Base-by-base conservation (phyloP, 2,797 vertebrate genomes). In the Macrochelys suwanniensis region DNA sequence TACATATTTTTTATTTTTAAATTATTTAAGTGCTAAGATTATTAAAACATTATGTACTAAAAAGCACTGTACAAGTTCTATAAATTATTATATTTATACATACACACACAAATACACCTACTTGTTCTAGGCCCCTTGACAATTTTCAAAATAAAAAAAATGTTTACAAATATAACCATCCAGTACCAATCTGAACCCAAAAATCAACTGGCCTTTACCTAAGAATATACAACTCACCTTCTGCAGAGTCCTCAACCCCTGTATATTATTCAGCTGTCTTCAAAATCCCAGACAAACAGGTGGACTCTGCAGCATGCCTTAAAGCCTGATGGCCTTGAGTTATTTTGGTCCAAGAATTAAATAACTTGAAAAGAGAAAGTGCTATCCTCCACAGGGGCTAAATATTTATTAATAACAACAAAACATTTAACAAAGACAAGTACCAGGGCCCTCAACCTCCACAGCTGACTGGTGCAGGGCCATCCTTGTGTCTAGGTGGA, bases 151-250 rank as follows among this genome's bases (percentile, higher is more conserved):
- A 79, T 42, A 79, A 53, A 82, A 74, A 77, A 16, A 49, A 12
- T 59, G 33, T 61, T 65, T 80, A 49, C 25, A 88, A 59, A 92
- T 85, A 89, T 42, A 88, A 91, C 91, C 4, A 11, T 2, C 80
- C 80, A 76, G n/a, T 51, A 77, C 47, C 47, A 49, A 47, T 47
- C 8, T 77, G 26, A 77, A 17, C 25, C 25, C 25, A 13, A 7
- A 28, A 31, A 56, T 7, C 26, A 47, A 80, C 25, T 31, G 23
- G 50, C 82, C 51, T 77, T 6, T 53, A 89, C 28, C 61, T 82
- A 57, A 26, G 89, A 82, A 86, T 49, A 45, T 0, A 3, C 5
- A 85, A 42, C 54, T 12, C 26, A 26, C 26, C 76, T 90, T 68
- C 51, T 33, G 37, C 5, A 21, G 33, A 68, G 37, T 79, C 50